Percentiles rank a stretch among this genome's conserved stretches.
phyloP scores from a whole-genome alignment of 2,797 vertebrate genomes.

The Macrochelys suwanniensis region DNA sequence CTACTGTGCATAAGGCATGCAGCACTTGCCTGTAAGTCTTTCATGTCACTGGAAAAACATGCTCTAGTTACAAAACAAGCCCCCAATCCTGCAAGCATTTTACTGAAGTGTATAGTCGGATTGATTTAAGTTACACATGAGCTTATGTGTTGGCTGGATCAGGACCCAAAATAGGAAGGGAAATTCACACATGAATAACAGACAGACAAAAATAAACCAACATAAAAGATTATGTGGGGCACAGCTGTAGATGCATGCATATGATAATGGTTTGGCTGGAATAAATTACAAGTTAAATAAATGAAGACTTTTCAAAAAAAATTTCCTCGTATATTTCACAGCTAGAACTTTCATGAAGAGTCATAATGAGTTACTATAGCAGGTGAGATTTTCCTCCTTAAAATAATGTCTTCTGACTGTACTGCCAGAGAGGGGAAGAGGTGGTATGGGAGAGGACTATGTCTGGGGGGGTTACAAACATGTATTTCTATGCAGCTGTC shows the following conservation, averaged over 20 bases:
- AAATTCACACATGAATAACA: neutral
- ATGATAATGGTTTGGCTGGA: neutral
- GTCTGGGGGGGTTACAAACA: neutral
- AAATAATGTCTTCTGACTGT: neutral
- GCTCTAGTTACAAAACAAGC: neutral
- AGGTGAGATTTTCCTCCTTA: neutral
- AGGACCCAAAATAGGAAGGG: neutral
- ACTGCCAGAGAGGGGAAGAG: neutral
- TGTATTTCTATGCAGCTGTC: neutral
- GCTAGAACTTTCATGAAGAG: conserved; percentile 9
- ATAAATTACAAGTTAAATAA: neutral
- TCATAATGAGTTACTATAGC: neutral
- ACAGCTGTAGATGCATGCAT: neutral
- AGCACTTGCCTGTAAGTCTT: neutral
- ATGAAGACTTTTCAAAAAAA: neutral
- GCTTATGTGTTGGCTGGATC: neutral
- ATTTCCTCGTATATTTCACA: neutral
- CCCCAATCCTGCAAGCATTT: conserved; percentile 23
- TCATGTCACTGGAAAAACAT: conserved; percentile 28
- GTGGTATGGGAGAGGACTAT: neutral
- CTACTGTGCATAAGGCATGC: neutral
- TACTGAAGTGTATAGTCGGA: conserved; percentile 6
- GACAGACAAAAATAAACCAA: neutral
- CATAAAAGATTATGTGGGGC: neutral
- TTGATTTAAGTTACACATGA: neutral